Percentiles rank a stretch among this genome's conserved stretches.
Evolutionary conservation across 1,140 invertebrate species (phyloP).

Genomic region (Lasaia peninsularis): DNA sequence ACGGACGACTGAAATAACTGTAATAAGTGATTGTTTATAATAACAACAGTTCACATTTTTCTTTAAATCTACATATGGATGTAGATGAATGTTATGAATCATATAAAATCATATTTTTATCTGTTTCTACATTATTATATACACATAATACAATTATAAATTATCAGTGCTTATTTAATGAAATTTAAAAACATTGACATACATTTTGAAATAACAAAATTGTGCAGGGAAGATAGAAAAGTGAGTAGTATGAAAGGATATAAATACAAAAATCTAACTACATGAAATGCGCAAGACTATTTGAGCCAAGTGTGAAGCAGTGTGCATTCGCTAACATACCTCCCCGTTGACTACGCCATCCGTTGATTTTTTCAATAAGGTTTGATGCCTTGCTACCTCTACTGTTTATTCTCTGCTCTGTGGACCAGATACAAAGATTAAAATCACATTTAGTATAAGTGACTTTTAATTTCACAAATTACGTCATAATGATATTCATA

Average conservation of each 20-base stretch:
- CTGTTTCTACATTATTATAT: too few relatives aligned
- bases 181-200: background rate
- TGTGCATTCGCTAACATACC: conserved; percentile 44
- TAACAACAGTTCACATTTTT: too few relatives aligned
- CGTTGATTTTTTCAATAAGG: conserved; percentile 62
- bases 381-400: conserved; percentile 65
- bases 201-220: background rate
- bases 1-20: too few relatives aligned
- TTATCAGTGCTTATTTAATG: too few relatives aligned
- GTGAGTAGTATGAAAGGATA: background rate
- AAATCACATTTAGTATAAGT: too few relatives aligned
- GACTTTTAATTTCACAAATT: too few relatives aligned
- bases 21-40: too few relatives aligned
- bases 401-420: conserved; percentile 74
- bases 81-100: too few relatives aligned
- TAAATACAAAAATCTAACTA: conserved; percentile 20
- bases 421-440: conserved; percentile 44
- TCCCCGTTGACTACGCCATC: conserved; percentile 70
- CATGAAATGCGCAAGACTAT: conserved; percentile 7
- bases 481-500: too few relatives aligned
- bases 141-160: too few relatives aligned
- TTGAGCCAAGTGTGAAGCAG: conserved; percentile 29
- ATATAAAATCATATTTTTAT: too few relatives aligned
- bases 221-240: background rate
- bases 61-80: too few relatives aligned